Conservation (phyloP, 2,888 invertebrate species). For the Tenthredo livida region DNA sequence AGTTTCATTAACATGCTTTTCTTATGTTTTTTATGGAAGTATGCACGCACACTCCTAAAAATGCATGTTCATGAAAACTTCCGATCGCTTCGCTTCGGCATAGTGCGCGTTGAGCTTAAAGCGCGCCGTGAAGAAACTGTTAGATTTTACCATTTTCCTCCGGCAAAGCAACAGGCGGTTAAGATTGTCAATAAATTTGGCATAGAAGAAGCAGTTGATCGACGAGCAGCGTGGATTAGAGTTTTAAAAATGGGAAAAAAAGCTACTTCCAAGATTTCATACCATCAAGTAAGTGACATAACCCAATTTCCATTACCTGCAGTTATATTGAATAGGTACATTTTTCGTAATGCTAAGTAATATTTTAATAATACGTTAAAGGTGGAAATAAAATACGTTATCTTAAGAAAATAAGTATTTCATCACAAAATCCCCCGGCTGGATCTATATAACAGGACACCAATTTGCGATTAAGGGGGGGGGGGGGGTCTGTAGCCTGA, state of each 20-base stretch:
- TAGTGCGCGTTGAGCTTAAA: no score
- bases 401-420: neutral
- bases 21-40: no score
- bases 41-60: no score
- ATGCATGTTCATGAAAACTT: no score
- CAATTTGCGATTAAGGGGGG: neutral
- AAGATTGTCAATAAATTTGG: slow-evolving; percentile 48
- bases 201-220: slow-evolving; percentile 47
- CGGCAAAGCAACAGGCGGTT: slow-evolving; percentile 1
- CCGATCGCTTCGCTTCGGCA: no score
- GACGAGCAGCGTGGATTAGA: slow-evolving; percentile 44
- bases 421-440: neutral
- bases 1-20: no score
- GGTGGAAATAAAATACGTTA: slow-evolving; percentile 3
- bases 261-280: slow-evolving; percentile 17
- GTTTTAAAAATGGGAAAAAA: slow-evolving; percentile 52
- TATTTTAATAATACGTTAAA: neutral
- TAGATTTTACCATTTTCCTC: slow-evolving; percentile 24
- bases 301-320: neutral
- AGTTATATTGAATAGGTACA: neutral
- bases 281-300: slow-evolving; percentile 18
- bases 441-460: neutral
- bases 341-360: neutral
- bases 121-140: neutral
- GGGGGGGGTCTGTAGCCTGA: no score